These are phyloP conservation scores for Theodoxus fluviatilis DNA, from an alignment of 2,888 invertebrate species.

Conservation along the genomic window DNA sequence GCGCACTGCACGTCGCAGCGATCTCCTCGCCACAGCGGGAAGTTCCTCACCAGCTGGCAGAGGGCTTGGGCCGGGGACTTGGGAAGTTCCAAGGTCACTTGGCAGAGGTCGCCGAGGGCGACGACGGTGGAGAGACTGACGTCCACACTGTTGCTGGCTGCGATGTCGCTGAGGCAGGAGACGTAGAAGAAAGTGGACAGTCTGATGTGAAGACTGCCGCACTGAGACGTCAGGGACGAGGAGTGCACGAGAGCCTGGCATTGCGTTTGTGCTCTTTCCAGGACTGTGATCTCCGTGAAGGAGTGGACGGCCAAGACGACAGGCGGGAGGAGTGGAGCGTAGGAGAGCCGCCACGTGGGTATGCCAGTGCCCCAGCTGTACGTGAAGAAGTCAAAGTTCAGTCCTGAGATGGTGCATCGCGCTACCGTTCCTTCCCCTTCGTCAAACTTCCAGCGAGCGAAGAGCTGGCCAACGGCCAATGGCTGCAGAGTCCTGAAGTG, in stretches of 20 bases:
- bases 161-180: slow-evolving; percentile 39
- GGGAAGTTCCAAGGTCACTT: slow-evolving; percentile 12
- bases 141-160: slow-evolving; percentile 29
- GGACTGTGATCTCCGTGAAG: slow-evolving; percentile 24
- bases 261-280: slow-evolving; percentile 25
- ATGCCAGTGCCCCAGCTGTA: slow-evolving; percentile 24
- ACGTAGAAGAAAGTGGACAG: slow-evolving; percentile 34
- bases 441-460: slow-evolving; percentile 36
- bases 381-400: slow-evolving; percentile 30
- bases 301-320: slow-evolving; percentile 24
- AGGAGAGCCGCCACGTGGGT: slow-evolving; percentile 33
- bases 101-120: slow-evolving; percentile 37
- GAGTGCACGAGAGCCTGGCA: slow-evolving; percentile 29
- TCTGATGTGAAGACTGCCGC: slow-evolving; percentile 6
- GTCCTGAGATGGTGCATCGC: slow-evolving; percentile 25
- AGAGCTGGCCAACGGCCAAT: slow-evolving; percentile 20
- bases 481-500: slow-evolving; percentile 18
- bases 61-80: slow-evolving; percentile 37
- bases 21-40: slow-evolving; percentile 36
- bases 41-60: slow-evolving; percentile 37
- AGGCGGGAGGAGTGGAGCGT: slow-evolving; percentile 22
- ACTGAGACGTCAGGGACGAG: slow-evolving; percentile 20
- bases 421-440: slow-evolving; percentile 34
- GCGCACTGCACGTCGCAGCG: slow-evolving; percentile 35
- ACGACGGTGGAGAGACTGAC: slow-evolving; percentile 28